A percentile compares a stretch with the other conserved stretches of the same genome.
These are phyloP conservation scores for Araneus ventricosus DNA, from an alignment of 1,140 invertebrate species.

Conservation along the genomic window DNA sequence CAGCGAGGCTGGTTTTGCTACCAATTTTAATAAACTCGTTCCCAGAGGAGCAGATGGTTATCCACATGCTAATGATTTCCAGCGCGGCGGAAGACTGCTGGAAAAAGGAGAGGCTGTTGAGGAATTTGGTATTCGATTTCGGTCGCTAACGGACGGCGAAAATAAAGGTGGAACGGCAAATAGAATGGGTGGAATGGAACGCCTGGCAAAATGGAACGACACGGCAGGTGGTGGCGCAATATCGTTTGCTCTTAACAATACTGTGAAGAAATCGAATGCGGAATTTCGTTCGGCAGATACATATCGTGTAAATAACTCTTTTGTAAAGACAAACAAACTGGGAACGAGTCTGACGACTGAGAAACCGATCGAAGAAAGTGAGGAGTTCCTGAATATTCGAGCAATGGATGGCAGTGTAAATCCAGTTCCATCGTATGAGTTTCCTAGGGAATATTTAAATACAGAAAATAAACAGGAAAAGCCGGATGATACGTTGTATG, in stretches of 20 bases:
- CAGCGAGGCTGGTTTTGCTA: background rate
- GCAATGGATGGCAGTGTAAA: too few species aligned
- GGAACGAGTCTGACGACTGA: background rate
- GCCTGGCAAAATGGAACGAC: background rate
- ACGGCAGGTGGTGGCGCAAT: background rate
- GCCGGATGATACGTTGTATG: background rate
- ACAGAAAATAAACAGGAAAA: background rate
- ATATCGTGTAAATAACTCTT: background rate
- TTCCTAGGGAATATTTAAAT: background rate
- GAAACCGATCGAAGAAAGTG: background rate
- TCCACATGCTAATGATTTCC: conserved; percentile 55
- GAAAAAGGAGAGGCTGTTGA: background rate
- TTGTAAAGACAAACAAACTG: background rate
- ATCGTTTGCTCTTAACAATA: background rate
- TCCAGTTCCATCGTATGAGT: too few species aligned
- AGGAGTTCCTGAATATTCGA: background rate
- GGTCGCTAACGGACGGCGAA: background rate
- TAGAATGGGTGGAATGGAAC: background rate
- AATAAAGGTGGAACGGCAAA: background rate
- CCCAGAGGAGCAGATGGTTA: conserved; percentile 53
- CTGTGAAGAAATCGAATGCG: background rate
- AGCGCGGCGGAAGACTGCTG: background rate
- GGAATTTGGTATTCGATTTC: conserved; percentile 37
- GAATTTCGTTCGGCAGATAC: background rate
- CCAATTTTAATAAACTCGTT: conserved; percentile 66